phyloP scores from a whole-genome alignment of 2,888 invertebrate genomes.

The Conistra vaccinii region DNA sequence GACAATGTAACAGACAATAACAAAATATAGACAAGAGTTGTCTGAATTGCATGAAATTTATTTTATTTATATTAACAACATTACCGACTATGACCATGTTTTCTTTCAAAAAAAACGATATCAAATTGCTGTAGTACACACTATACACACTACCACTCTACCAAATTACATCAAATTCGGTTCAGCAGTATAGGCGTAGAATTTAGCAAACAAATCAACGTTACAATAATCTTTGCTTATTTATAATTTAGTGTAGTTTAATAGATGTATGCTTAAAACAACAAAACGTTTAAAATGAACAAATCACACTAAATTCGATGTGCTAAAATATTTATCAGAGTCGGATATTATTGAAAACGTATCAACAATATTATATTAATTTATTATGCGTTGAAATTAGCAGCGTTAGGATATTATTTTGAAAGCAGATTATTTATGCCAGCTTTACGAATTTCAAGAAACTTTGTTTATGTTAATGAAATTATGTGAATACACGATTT shows the following conservation, averaged over 20 bases:
- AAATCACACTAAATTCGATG: constrained; percentile 3
- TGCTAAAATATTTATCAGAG: constrained; percentile 9
- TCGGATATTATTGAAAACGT: constrained; percentile 44
- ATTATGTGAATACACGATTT: constrained; percentile 26
- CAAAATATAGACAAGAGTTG: too few relatives aligned
- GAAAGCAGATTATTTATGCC: constrained; percentile 33
- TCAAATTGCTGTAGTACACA: neutral
- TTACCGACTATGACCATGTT: neutral
- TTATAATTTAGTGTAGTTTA: neutral
- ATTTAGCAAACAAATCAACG: neutral
- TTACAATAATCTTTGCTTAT: neutral
- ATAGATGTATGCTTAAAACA: constrained; percentile 1
- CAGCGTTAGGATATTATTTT: constrained; percentile 23
- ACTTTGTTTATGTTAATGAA: constrained; percentile 32
- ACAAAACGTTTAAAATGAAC: constrained; percentile 5
- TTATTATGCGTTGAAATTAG: constrained; percentile 48
- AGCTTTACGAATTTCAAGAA: constrained; percentile 27
- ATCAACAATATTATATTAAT: constrained; percentile 41
- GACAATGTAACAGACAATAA: too few relatives aligned
- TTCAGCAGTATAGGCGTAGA: neutral
- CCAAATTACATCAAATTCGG: neutral
- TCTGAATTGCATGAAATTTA: too few relatives aligned
- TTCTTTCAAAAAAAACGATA: neutral
- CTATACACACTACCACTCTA: neutral
- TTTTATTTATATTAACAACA: too few relatives aligned